Evolutionary conservation across 2,113 vertebrate species (phyloP), one percentile per base, ranked within the genome.

Genomic region (Scortum barcoo): DNA sequence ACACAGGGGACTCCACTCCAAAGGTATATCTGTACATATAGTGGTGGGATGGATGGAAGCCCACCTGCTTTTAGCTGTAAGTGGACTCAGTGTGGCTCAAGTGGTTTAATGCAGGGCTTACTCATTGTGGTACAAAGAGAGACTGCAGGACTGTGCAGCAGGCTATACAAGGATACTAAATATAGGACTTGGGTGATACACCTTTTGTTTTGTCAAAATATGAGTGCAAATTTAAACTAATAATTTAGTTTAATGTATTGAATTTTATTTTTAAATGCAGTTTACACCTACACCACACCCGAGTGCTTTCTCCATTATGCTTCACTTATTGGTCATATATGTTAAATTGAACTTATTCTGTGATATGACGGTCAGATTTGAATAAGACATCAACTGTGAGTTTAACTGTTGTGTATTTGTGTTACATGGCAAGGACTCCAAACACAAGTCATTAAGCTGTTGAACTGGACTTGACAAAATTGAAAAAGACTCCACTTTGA

Each of bases 51-150:
- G 77, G 87, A 89, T 72, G 78, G 83, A 78, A 81, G 74, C 79
- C 83, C 87, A 91, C 86, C 90, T 92, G 92, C 90, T 92, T 89
- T 93, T 81, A 88, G 84, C 66, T 76, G 81, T 86, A 68, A 91
- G 90, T 91, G 86, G 93, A 82, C 85, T 92, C 80, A 67, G 80
- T 78, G 73, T 57, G 78, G 67, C 30, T 92, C 67, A 84, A 93
- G 91, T 92, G 88, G 85, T 48, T 80, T 89, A 81, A 91, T 91
- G 83, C 76, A 79, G 76, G 44, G 19, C 66, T 62, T 56, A 51
- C 78, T 73, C 73, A 42, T 42, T 40, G 40, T 6, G 58, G 66
- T 56, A 72, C 61, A 50, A 61, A 72, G 54, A 65, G 57, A 13
- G 5, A 42, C 60, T 48, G 78, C 76, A 50, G 85, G 62, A 50